phyloP scores from a whole-genome alignment of 2,888 invertebrate genomes.

The Thymelicus acteon region DNA sequence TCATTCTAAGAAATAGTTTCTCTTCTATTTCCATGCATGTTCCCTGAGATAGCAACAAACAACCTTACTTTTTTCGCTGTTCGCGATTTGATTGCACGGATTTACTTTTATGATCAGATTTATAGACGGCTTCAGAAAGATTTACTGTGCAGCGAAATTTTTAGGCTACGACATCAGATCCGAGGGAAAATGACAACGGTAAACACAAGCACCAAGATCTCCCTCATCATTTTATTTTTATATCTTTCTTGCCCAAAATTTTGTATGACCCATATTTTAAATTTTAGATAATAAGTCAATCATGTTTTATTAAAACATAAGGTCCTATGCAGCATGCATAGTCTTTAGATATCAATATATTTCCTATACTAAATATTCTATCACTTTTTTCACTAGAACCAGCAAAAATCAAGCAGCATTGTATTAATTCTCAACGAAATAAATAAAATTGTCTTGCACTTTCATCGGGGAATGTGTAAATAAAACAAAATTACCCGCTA shows the following conservation, averaged over 20 bases:
- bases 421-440: no score
- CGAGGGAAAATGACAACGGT: constrained; percentile 3
- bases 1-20: constrained; percentile 72
- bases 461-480: constrained; percentile 73
- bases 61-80: constrained; percentile 78
- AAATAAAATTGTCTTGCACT: no score
- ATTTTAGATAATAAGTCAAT: no score
- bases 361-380: no score
- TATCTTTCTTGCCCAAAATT: neutral
- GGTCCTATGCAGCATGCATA: no score
- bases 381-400: no score
- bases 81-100: constrained; percentile 81
- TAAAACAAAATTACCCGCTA: constrained; percentile 79
- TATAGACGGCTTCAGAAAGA: constrained; percentile 75
- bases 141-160: constrained; percentile 53
- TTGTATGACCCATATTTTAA: no score
- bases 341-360: no score
- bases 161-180: constrained; percentile 14
- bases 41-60: constrained; percentile 75
- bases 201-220: constrained; percentile 14
- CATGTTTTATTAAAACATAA: no score
- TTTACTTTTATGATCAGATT: constrained; percentile 83
- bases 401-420: no score
- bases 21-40: constrained; percentile 71
- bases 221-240: constrained; percentile 7